Evolutionary conservation across 2,113 vertebrate species (phyloP), one percentile per base, ranked within the genome.

Genomic region (Dipodomys spectabilis): DNA sequence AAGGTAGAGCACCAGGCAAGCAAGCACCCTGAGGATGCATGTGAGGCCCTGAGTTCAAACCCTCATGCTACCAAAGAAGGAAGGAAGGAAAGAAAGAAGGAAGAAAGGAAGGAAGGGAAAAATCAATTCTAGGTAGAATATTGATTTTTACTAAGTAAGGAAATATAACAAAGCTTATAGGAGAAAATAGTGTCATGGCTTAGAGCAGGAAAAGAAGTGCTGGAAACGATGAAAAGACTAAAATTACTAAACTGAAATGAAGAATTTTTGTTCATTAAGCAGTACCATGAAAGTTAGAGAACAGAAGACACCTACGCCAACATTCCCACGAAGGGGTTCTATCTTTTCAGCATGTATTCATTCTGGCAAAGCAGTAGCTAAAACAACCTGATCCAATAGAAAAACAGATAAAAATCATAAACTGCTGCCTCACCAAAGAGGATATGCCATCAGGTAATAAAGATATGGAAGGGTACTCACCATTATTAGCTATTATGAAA

Each of bases 401-500:
- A 80, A 86, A 81, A 91, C 75, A 44, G 32, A 53, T 10, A 49
- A 92, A 90, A 78, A 53, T 5, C 7, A 75, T 53, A 53, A 53
- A 13, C 49, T 11, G 11, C 0, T 39, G 16, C 23, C 90, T 87
- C 45, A 65, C 23, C 44, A 22, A 81, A 84, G 27, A 92, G 22
- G 32, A 71, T 28, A 57, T 44, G 22, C 10, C 57, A 39, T 39
- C 64, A 64, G 12, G 5, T 81, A 72, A 71, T 25, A 79, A 89
- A 78, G 27, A 67, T 27, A 64, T 32, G 16, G 49, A 92, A 86
- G 49, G 22, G 6, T 75, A 8, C 19, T 39, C 28, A 35, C 44
- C 2, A 83, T 69, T 28, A 45, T 23, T 69, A 64, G 16, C 78
- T 89, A 86, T 65, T 69, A 83, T 67, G 27, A 90, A 94, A 88